Base-by-base conservation (phyloP, 2,888 invertebrate genomes). In the Cephus pulcher region DNA sequence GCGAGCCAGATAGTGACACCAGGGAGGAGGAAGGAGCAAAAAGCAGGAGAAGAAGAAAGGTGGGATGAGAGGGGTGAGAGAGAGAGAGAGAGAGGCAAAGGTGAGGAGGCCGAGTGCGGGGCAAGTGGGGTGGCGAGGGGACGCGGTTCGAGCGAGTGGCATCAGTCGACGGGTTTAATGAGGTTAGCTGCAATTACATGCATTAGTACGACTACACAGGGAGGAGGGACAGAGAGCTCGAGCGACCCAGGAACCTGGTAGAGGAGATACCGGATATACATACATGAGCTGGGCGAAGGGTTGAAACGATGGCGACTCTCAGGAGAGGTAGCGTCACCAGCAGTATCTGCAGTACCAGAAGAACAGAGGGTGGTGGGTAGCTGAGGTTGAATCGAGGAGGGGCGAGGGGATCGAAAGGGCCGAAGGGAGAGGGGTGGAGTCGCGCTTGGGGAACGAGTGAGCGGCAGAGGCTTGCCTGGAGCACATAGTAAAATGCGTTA, bases 151-250 rank as follows among this genome's bases (percentile, higher is more conserved):
- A 88, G 87, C 85, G 88, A 88, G 88, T 88, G 85, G 85, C 87
- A 89, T 90, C 89, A 88, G 89, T 87, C 89, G 89, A 83, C 85
- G 86, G 85, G 86, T 89, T 89, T 91, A 91, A 91, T 90, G 88
- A 89, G 86, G 89, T 91, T 91, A 90, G 88, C 87, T 89, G 88
- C 89, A 91, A 91, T 91, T 91, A 90, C 88, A 89, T 90, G 89
- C 89, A 89, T 90, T 90, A 89, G 88, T 87, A 87, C 88, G 86
- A 86, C 15, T 40, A 40, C 85, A 86, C 83, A 86, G 83, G 85
- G 87, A 88, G 85, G 86, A 87, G 77, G 76, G 11, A 34, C 84
- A 83, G 84, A 84, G 85, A 83, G 83, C 82, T 82, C 85, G 82
- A 80, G 79, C 82, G 83, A 84, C 83, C 86, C 83, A 84, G 84